A percentile compares a stretch with the other conserved stretches of the same genome.
These are phyloP conservation scores for Nannoperca obscura DNA, from an alignment of 2,797 vertebrate species.

Conservation along the genomic window DNA sequence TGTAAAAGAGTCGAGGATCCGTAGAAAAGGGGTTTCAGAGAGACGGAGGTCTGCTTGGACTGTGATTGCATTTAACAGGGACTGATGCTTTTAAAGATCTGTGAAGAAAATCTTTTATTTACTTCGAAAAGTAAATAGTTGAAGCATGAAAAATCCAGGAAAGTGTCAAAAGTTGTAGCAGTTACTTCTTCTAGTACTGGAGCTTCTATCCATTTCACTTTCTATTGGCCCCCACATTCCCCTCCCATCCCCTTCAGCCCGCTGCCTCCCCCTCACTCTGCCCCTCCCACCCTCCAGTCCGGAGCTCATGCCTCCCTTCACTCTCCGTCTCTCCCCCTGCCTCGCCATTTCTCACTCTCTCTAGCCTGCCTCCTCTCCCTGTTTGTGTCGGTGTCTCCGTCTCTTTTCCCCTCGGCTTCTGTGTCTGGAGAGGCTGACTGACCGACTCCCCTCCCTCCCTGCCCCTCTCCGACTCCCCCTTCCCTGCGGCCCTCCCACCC, in stretches of 20 bases:
- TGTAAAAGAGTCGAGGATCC: neutral
- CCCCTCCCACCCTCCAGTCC: slow-evolving; percentile 70
- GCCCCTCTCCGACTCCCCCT: slow-evolving; percentile 44
- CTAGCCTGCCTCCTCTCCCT: slow-evolving; percentile 53
- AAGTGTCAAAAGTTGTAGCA: neutral
- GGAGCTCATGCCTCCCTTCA: slow-evolving; percentile 66
- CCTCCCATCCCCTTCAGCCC: slow-evolving; percentile 53
- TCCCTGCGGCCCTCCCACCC: slow-evolving; percentile 60
- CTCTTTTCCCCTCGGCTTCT: slow-evolving; percentile 50
- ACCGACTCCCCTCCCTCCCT: slow-evolving; percentile 54
- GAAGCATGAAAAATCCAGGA: slow-evolving; percentile 3
- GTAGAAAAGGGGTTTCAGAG: neutral
- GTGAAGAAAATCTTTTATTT: neutral
- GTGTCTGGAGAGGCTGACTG: slow-evolving; percentile 62
- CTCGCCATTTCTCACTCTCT: slow-evolving; percentile 62
- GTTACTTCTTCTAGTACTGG: neutral
- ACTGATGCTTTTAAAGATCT: neutral
- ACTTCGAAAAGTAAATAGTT: slow-evolving; percentile 4
- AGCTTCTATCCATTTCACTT: slow-evolving; percentile 40
- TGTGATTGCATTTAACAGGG: neutral
- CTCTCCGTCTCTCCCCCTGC: slow-evolving; percentile 65
- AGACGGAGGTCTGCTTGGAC: neutral
- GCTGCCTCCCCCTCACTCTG: slow-evolving; percentile 46
- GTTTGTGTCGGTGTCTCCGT: slow-evolving; percentile 58
- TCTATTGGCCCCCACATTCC: slow-evolving; percentile 64